A percentile compares a stretch with the other conserved stretches of the same genome.
phyloP scores from a whole-genome alignment of 2,797 vertebrate genomes.

The Xyrichtys novacula region DNA sequence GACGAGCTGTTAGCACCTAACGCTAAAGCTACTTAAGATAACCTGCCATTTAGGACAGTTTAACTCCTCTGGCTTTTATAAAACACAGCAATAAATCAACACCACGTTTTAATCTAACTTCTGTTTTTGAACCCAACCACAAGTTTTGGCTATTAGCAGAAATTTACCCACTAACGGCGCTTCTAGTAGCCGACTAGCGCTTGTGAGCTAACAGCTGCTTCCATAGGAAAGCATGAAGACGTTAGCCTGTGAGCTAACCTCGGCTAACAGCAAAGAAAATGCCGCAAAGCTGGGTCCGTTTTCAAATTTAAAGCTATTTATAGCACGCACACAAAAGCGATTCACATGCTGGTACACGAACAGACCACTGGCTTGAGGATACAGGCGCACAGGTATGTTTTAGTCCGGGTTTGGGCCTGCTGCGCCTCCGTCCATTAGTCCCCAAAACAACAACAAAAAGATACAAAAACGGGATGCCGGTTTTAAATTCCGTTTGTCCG shows the following conservation, averaged over 20 bases:
- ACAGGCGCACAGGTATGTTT: constrained; percentile 6
- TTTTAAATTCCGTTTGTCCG: not conserved
- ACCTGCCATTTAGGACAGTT: too few species aligned
- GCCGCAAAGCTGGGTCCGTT: accelerated
- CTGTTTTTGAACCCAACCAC: accelerated
- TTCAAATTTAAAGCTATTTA: accelerated
- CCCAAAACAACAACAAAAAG: constrained; percentile 76
- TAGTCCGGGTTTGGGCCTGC: constrained; percentile 53
- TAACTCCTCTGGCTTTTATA: accelerated
- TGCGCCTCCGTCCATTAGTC: constrained; percentile 43
- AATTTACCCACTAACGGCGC: not conserved
- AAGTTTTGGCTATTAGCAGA: too few species aligned
- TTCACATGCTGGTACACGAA: accelerated
- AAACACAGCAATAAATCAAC: accelerated
- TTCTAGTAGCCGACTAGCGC: constrained; percentile 17
- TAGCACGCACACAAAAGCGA: accelerated
- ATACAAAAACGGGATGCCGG: not conserved
- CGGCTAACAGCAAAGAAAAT: not conserved
- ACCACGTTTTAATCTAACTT: accelerated
- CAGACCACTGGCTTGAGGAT: too few species aligned
- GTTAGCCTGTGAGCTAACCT: too few species aligned
- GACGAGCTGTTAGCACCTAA: constrained; percentile 40
- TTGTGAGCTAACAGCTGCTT: constrained; percentile 39
- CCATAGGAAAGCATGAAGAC: too few species aligned
- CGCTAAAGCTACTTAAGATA: constrained; percentile 29